A percentile compares a stretch with the other conserved stretches of the same genome.
phyloP scores from a whole-genome alignment of 2,888 invertebrate genomes.

The Synergus laeviventris region DNA sequence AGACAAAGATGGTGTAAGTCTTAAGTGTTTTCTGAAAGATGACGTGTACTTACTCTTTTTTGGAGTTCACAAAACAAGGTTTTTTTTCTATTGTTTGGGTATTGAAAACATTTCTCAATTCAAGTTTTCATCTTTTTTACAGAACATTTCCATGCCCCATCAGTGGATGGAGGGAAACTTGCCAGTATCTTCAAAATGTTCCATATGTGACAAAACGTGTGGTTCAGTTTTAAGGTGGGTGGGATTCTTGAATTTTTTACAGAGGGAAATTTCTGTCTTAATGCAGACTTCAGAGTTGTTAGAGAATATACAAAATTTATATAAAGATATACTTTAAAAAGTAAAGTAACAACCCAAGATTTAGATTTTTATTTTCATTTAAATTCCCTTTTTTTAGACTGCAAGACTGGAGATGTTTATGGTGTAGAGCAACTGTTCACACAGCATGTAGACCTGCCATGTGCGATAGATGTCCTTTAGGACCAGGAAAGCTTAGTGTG shows the following conservation, averaged over 20 bases:
- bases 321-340: too few relatives aligned
- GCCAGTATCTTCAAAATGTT: constrained; percentile 95
- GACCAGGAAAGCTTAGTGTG: constrained; percentile 92
- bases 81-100: constrained; percentile 8
- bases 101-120: constrained; percentile 27
- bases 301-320: too few relatives aligned
- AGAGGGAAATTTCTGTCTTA: not conserved
- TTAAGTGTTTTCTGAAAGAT: not conserved
- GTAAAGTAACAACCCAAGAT: not conserved
- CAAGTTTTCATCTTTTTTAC: constrained; percentile 59
- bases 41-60: not conserved
- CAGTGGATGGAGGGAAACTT: constrained; percentile 99
- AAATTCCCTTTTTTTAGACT: constrained; percentile 78
- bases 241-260: too few relatives aligned
- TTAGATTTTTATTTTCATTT: not conserved
- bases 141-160: constrained; percentile 96
- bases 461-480: constrained; percentile 89
- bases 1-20: constrained; percentile 90
- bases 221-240: constrained; percentile 92
- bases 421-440: constrained; percentile 96
- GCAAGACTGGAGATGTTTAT: constrained; percentile 97
- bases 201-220: constrained; percentile 96
- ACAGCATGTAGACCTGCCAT: constrained; percentile 91
- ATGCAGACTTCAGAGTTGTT: too few relatives aligned
- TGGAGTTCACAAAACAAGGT: not conserved